A percentile compares a stretch with the other conserved stretches of the same genome.
These are phyloP conservation scores for Conops quadrifasciatus DNA, from an alignment of 2,888 invertebrate species.

Conservation along the genomic window DNA sequence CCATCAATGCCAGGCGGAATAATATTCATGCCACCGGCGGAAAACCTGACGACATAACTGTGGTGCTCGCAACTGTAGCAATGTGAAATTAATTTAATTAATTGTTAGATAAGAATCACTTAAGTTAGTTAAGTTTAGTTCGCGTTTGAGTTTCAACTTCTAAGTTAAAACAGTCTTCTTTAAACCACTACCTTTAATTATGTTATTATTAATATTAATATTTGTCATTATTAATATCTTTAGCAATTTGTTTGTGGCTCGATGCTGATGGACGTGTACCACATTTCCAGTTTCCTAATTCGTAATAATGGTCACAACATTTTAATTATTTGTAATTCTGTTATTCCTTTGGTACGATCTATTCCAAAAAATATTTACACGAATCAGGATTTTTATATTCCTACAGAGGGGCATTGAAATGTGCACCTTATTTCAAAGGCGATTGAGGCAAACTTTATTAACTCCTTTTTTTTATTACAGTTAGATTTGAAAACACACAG, in stretches of 20 bases:
- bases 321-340: slow-evolving; percentile 7
- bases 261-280: slow-evolving; percentile 3
- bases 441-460: too few species aligned
- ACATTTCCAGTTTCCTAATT: slow-evolving; percentile 9
- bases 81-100: slow-evolving; percentile 65
- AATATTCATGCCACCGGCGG: slow-evolving; percentile 95
- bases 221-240: neutral
- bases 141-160: slow-evolving; percentile 27
- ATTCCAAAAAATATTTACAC: neutral
- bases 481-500: too few species aligned
- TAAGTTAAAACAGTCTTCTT: slow-evolving; percentile 42
- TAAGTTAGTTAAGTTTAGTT: slow-evolving; percentile 31
- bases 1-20: slow-evolving; percentile 89
- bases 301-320: slow-evolving; percentile 17
- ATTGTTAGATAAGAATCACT: slow-evolving; percentile 34
- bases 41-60: slow-evolving; percentile 98
- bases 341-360: neutral
- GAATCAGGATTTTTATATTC: too few species aligned
- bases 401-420: too few species aligned
- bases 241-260: slow-evolving; percentile 8
- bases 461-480: too few species aligned
- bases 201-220: slow-evolving; percentile 14
- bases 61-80: slow-evolving; percentile 92
- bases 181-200: slow-evolving; percentile 22
- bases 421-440: too few species aligned